These are phyloP conservation scores for Catalaphyllia jardinei DNA, from an alignment of 64 coral and sea anemone genomes.

Conservation along the genomic window DNA sequence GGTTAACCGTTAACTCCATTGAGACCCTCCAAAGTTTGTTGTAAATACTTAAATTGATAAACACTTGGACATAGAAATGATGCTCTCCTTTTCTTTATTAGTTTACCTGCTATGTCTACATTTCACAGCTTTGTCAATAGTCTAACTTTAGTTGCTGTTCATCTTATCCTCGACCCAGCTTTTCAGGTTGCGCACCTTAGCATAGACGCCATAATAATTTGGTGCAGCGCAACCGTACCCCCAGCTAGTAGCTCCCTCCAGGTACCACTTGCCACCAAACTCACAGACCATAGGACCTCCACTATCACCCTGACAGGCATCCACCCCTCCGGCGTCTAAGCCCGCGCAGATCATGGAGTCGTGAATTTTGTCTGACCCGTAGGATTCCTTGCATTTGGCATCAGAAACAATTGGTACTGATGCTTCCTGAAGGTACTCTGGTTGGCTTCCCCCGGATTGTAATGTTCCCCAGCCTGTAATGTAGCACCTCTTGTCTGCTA, in stretches of 20 bases:
- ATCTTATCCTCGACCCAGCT: slow-evolving; percentile 20
- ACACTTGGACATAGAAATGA: too few species aligned
- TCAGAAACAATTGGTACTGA: slow-evolving; percentile 61
- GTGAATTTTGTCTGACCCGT: background rate
- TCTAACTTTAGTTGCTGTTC: too few species aligned
- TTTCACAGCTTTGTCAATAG: too few species aligned
- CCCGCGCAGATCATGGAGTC: slow-evolving; percentile 26
- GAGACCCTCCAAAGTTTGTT: too few species aligned
- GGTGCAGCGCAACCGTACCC: slow-evolving; percentile 24
- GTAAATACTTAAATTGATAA: too few species aligned
- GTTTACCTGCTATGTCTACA: too few species aligned
- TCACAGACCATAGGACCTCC: slow-evolving; percentile 59
- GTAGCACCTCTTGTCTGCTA: background rate
- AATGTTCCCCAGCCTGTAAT: slow-evolving; percentile 70
- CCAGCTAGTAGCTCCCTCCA: slow-evolving; percentile 58
- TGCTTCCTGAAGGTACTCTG: slow-evolving; percentile 46
- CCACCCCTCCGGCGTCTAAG: slow-evolving; percentile 7
- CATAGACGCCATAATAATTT: slow-evolving; percentile 38
- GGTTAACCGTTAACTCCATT: too few species aligned
- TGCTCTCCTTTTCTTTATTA: too few species aligned
- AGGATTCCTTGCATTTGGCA: slow-evolving; percentile 19
- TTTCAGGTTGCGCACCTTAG: slow-evolving; percentile 15
- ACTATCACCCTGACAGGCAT: slow-evolving; percentile 45
- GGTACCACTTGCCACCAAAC: slow-evolving; percentile 27
- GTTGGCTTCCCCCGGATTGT: slow-evolving; percentile 27